Evolutionary conservation across 2,113 vertebrate species (phyloP).

Genomic region (Leucoraja erinaceus): DNA sequence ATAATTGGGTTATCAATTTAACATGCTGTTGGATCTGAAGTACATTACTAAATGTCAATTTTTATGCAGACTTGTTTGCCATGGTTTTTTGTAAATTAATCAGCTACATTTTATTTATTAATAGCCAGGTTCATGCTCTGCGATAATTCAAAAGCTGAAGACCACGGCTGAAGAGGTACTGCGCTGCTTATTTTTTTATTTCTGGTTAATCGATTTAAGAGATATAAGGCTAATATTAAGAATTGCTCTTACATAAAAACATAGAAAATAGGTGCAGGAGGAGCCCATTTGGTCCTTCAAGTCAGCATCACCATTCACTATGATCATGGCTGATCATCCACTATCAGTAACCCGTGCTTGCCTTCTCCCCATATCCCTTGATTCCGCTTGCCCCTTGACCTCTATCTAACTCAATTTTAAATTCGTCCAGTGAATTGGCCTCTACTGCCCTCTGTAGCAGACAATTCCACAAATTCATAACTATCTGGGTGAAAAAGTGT

Average conservation of each 20-base stretch:
- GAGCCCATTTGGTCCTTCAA: too few relatives aligned
- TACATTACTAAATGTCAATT: not conserved
- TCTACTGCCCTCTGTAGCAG: too few relatives aligned
- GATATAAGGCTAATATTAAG: not conserved
- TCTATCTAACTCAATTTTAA: too few relatives aligned
- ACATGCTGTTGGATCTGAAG: not conserved
- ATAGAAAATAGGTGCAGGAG: too few relatives aligned
- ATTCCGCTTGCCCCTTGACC: too few relatives aligned
- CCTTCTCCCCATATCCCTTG: too few relatives aligned
- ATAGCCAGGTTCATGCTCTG: constrained; percentile 15
- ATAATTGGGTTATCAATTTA: not conserved
- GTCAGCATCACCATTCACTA: too few relatives aligned
- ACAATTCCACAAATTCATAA: too few relatives aligned
- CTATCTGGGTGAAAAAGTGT: too few relatives aligned
- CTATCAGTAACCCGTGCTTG: too few relatives aligned
- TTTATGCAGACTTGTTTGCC: not conserved
- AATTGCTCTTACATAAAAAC: not conserved
- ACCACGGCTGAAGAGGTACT: constrained; percentile 23
- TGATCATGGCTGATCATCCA: too few relatives aligned
- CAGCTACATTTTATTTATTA: constrained; percentile 10
- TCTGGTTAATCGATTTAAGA: not conserved
- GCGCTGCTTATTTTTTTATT: not conserved
- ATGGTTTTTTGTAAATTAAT: not conserved
- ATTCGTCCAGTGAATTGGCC: too few relatives aligned
- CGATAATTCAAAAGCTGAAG: constrained; percentile 18